These are phyloP conservation scores for Germaria angustata DNA, from an alignment of 2,888 invertebrate genomes.

Conservation along the genomic window DNA sequence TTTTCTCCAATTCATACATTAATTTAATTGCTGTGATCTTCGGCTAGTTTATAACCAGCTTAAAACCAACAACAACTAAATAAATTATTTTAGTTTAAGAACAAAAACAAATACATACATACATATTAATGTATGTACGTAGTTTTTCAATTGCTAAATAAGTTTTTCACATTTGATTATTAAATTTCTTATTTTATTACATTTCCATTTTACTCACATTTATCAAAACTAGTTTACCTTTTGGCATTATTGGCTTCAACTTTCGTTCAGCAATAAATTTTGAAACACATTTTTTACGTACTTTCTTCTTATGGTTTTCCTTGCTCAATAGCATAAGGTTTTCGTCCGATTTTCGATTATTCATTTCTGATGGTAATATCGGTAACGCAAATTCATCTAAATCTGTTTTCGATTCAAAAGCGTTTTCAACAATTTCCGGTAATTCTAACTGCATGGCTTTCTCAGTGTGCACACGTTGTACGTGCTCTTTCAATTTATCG, in stretches of 20 bases:
- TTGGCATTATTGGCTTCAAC: slow-evolving; percentile 67
- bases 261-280: slow-evolving; percentile 66
- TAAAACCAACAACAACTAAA: no score
- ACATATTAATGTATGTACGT: no score
- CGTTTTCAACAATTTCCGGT: slow-evolving; percentile 76
- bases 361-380: slow-evolving; percentile 31
- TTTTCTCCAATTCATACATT: no score
- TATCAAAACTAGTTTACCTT: neutral
- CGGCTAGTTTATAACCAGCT: no score
- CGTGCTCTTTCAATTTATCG: slow-evolving; percentile 82
- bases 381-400: slow-evolving; percentile 72
- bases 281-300: slow-evolving; percentile 46
- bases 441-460: slow-evolving; percentile 77
- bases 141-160: no score
- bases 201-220: slow-evolving; percentile 12
- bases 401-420: slow-evolving; percentile 75
- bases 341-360: slow-evolving; percentile 1
- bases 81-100: no score
- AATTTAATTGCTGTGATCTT: no score
- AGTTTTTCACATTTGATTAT: no score
- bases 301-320: slow-evolving; percentile 44
- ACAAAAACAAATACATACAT: no score
- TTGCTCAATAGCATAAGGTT: slow-evolving; percentile 6
- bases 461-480: slow-evolving; percentile 77
- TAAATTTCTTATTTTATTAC: neutral